These are phyloP conservation scores for Falco cherrug DNA, from an alignment of 2,797 vertebrate species.

Conservation along the genomic window DNA sequence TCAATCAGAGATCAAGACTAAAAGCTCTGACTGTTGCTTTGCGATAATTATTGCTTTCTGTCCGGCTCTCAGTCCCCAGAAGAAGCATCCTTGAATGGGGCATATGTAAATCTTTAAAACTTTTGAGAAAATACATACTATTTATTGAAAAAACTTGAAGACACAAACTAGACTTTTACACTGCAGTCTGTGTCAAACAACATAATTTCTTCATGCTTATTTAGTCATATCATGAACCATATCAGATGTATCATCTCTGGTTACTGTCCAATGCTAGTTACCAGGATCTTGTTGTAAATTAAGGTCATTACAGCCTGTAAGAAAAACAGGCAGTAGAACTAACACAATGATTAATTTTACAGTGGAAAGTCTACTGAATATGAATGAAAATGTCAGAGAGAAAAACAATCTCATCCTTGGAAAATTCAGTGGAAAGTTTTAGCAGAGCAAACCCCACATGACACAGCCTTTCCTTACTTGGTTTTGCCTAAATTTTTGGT, in stretches of 20 bases:
- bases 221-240: neutral
- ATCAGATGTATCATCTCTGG: neutral
- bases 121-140: neutral
- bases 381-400: neutral
- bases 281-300: neutral
- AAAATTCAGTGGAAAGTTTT: conserved; percentile 35
- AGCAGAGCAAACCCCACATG: neutral
- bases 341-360: neutral
- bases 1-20: neutral
- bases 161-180: neutral
- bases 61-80: neutral
- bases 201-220: neutral
- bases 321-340: neutral
- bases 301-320: neutral
- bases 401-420: neutral
- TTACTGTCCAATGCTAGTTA: neutral
- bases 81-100: neutral
- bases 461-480: neutral
- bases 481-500: neutral
- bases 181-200: neutral
- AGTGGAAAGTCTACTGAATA: neutral
- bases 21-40: neutral
- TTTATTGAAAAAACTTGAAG: neutral
- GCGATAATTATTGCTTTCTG: neutral
- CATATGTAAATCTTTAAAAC: neutral